Evolutionary conservation across 2,797 vertebrate genomes (phyloP), one percentile per base, ranked within the genome.

Genomic region (Morelia viridis): DNA sequence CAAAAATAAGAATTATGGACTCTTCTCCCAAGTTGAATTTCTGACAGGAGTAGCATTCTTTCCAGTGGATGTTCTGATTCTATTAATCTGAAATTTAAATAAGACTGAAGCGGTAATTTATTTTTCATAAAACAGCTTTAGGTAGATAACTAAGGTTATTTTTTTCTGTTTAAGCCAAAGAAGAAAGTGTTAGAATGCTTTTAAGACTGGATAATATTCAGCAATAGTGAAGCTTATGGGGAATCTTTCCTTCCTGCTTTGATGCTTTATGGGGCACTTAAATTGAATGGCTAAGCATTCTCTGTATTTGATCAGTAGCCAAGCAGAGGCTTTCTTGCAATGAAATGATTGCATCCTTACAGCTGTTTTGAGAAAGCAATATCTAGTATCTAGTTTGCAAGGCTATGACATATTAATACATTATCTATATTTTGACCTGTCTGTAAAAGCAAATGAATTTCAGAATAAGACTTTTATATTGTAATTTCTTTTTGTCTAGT

Each of bases 401-500:
- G 9, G 15, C 26, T 10, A 58, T 26, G 1, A 4, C 56, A 26
- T 58, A 46, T 24, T 62, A 46, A 57, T 57, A 31, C 15, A 9
- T 46, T 87, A 19, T 28, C 41, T 87, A 11, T 50, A 4, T n/a
- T 71, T 41, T 90, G 64, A 76, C 68, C 28, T 83, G 41, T 83
- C 60, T 35, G 5, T 80, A 88, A 53, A 13, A 56, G 58, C 41
- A 35, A 83, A 92, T 57, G 6, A 19, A 56, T 28, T 58, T 17
- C 41, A 71, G 85, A 41, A 12, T 80, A 46, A 84, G 2, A n/a
- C 1, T 17, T 85, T 91, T 35, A 88, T 58, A 53, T 83, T 88
- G 4, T 80, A 22, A 60, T 65, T 87, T 80, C 53, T 28, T 62
- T 87, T 76, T 76, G 12, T 92, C 57, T 61, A 92, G 92, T 80